Evolutionary conservation across 2,113 vertebrate species (phyloP), one percentile per base, ranked within the genome.

Genomic region (Colossoma macropomum): DNA sequence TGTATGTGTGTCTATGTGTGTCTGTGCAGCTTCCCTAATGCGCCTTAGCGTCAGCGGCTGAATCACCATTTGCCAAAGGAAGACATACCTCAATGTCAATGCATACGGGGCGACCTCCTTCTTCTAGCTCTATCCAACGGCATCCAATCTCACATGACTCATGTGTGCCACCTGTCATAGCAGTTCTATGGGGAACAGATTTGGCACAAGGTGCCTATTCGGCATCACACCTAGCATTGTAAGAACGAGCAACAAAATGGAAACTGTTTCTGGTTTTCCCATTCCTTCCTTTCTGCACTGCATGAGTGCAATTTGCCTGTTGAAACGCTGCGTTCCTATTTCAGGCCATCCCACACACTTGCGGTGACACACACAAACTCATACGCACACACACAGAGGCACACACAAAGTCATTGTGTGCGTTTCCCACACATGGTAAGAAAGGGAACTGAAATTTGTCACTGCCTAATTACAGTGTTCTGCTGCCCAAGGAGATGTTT

Each of bases 401-500:
- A 17, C 62, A 82, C 80, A 54, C 74, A 82, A 68, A 78, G 75
- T 75, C 70, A 80, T 75, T 69, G 72, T 71, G 73, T 73, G 79
- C 73, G 11, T 81, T 71, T 62, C 65, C 65, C 82, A 84, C 82
- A 84, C 75, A 77, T 71, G 68, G 75, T 66, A 70, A 73, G 82
- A 73, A 78, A 78, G 56, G 34, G 84, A 82, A 77, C 66, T 62
- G 62, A 78, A 80, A 82, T 82, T 85, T 85, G 79, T 82, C 84
- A 82, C 79, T 85, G 74, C 66, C 73, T 85, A 85, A 85, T 85
- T 85, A 85, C 79, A 85, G 84, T 85, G 75, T 85, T 85, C 79
- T 77, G 56, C 74, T 81, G 79, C 79, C 79, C 72, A 72, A 85
- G 65, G 50, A 85, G 77, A 82, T 75, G 84, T 41, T 72, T 78